Base-by-base conservation (phyloP, 2,888 invertebrate species). In the Drosophila tanythrix region DNA sequence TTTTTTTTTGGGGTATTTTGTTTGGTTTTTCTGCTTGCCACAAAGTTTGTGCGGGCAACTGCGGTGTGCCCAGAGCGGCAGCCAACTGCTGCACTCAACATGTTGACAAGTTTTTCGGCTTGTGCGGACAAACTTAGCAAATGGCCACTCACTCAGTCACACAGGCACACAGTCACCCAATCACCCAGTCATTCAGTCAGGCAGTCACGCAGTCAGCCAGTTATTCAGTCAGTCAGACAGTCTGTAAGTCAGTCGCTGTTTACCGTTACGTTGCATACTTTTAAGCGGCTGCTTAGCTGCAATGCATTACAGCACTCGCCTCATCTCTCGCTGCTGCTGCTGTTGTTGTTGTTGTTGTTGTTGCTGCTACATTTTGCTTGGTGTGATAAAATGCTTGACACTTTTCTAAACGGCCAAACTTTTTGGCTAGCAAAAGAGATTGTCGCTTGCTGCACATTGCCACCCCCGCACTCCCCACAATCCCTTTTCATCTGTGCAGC, bases 351-450 rank as follows among this genome's bases (percentile, higher is more conserved):
- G 52, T 35, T 48, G 31, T 27, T 55, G 57, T 61, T 73, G 48
- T 31, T 36, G 35, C n/a, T 57, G 57, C 61, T 71, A 60, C 67
- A 67, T 71, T 76, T 76, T 35, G 83, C 83, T 66, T 72, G 62
- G 70, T 80, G 88, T 86, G 88, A 89, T 87, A 87, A 89, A 87
- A 87, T 83, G 88, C 89, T 87, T 87, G 89, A 87, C 87, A 89
- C 85, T 87, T 89, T 86, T 84, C 89, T 89, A 85, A 89, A 85
- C 85, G 87, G 83, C 85, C 75, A 89, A 89, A 84, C 78, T 87
- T 87, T 87, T 86, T 82, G 79, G 88, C 82, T 82, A 58, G 73
- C 84, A 74, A 25, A 25, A 83, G 88, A 84, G 85, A 84, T 88
- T 82, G 82, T 55, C 66, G 64, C 51, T 73, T 60, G 40, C 71